Conservation (phyloP, 2,797 vertebrate genomes). For the Pterois miles region DNA sequence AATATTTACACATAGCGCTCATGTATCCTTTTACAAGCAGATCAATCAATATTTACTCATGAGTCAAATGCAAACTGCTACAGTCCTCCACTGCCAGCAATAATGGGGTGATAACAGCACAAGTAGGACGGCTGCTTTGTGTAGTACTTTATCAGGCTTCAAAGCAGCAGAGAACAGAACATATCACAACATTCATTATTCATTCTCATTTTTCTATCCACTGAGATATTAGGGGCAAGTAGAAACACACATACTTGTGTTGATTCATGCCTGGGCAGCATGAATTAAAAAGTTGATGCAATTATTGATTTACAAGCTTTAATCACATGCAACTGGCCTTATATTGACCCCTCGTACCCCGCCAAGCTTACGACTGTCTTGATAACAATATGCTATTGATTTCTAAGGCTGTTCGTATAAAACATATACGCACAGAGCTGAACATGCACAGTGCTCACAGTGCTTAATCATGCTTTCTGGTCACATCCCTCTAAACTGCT, state of each 20-base stretch:
- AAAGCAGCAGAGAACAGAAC: slow-evolving; percentile 44
- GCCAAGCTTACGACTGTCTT: slow-evolving; percentile 55
- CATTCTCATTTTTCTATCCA: slow-evolving; percentile 29
- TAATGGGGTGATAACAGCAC: slow-evolving; percentile 53
- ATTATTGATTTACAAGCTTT: slow-evolving; percentile 74
- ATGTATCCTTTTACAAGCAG: slow-evolving; percentile 75
- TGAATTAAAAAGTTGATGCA: slow-evolving; percentile 60
- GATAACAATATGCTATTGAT: slow-evolving; percentile 71
- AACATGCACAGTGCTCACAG: slow-evolving; percentile 54
- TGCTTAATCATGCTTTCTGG: slow-evolving; percentile 65
- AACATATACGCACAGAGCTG: slow-evolving; percentile 50
- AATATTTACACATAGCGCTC: slow-evolving; percentile 75
- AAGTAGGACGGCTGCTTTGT: slow-evolving; percentile 39
- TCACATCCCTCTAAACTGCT: slow-evolving; percentile 70
- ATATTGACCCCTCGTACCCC: slow-evolving; percentile 54
- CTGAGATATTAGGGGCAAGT: slow-evolving; percentile 22
- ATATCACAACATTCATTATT: slow-evolving; percentile 54
- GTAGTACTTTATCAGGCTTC: slow-evolving; percentile 39
- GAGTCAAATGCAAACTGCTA: slow-evolving; percentile 76
- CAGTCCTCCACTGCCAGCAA: slow-evolving; percentile 60
- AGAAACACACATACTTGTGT: slow-evolving; percentile 36
- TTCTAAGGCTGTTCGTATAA: slow-evolving; percentile 36
- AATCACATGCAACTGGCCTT: slow-evolving; percentile 68
- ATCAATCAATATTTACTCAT: slow-evolving; percentile 82
- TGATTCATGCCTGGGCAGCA: slow-evolving; percentile 43